Conservation (phyloP, 1,140 invertebrate genomes). For the Dreissena rostriformis region DNA sequence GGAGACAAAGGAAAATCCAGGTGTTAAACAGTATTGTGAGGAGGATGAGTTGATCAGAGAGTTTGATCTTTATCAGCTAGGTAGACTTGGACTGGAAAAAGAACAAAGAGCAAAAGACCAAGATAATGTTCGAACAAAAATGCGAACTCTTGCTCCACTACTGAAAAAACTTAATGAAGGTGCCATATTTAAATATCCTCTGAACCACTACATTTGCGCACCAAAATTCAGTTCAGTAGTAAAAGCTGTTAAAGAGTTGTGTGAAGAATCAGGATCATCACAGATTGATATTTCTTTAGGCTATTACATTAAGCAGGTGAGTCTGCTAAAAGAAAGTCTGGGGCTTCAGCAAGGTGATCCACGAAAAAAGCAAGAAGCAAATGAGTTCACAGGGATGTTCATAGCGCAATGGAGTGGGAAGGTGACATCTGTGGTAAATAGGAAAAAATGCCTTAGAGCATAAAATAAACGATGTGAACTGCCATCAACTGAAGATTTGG, state of each 20-base stretch:
- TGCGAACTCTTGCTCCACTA: slow-evolving; percentile 15
- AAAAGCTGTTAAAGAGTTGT: slow-evolving; percentile 27
- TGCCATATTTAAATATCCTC: not conserved
- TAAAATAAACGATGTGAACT: slow-evolving; percentile 22
- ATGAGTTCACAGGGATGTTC: slow-evolving; percentile 19
- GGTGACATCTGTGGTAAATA: slow-evolving; percentile 19
- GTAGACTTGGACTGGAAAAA: slow-evolving; percentile 22
- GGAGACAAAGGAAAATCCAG: slow-evolving; percentile 33
- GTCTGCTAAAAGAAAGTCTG: slow-evolving; percentile 22
- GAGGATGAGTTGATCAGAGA: slow-evolving; percentile 23
- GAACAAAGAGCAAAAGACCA: slow-evolving; percentile 35
- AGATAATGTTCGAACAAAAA: slow-evolving; percentile 38
- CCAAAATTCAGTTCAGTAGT: slow-evolving; percentile 4
- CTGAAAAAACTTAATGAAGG: slow-evolving; percentile 17
- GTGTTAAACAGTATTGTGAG: slow-evolving; percentile 12
- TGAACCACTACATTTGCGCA: not conserved
- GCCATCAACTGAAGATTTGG: slow-evolving; percentile 35
- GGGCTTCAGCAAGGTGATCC: too few relatives aligned
- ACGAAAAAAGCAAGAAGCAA: slow-evolving; percentile 12
- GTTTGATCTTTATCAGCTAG: not conserved
- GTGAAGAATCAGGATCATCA: slow-evolving; percentile 21
- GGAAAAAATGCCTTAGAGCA: slow-evolving; percentile 7
- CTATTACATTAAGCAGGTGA: slow-evolving; percentile 42
- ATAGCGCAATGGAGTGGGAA: slow-evolving; percentile 43
- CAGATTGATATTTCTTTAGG: slow-evolving; percentile 34